Conservation (phyloP, 2,888 invertebrate species). For the Pollenia angustigena region DNA sequence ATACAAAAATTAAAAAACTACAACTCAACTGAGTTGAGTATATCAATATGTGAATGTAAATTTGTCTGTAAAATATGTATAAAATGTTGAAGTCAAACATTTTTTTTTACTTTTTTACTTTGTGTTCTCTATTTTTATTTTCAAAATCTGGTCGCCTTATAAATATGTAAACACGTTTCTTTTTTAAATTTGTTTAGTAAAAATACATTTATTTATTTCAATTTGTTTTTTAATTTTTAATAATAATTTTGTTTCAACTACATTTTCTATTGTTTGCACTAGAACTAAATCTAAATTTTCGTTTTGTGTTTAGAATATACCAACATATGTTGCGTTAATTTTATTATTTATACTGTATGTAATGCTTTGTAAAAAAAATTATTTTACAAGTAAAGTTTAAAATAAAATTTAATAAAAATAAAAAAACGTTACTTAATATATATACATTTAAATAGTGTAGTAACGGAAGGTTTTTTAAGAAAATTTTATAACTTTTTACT, state of each 20-base stretch:
- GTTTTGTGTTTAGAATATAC: slow-evolving; percentile 35
- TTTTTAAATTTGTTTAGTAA: slow-evolving; percentile 24
- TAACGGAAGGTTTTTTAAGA: background rate
- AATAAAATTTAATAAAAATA: background rate
- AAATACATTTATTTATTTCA: slow-evolving; percentile 42
- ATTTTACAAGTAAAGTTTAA: slow-evolving; percentile 25
- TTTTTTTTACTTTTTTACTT: too few relatives aligned
- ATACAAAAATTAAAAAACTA: too few relatives aligned
- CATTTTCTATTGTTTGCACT: slow-evolving; percentile 37
- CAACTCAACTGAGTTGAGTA: too few relatives aligned
- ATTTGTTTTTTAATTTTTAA: background rate
- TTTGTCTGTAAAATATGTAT: too few relatives aligned
- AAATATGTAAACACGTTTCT: background rate
- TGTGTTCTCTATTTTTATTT: too few relatives aligned
- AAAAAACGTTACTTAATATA: background rate
- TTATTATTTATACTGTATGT: background rate
- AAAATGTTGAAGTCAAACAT: too few relatives aligned
- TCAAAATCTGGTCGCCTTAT: too few relatives aligned
- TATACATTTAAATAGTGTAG: slow-evolving; percentile 4
- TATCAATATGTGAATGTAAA: too few relatives aligned
- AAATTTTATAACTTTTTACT: background rate
- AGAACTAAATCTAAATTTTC: slow-evolving; percentile 20
- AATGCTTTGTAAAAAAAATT: slow-evolving; percentile 30
- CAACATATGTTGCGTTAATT: slow-evolving; percentile 24
- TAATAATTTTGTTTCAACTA: slow-evolving; percentile 40